Conservation (phyloP, 2,113 vertebrate species). For the Ptilorrhoa leucosticta region DNA sequence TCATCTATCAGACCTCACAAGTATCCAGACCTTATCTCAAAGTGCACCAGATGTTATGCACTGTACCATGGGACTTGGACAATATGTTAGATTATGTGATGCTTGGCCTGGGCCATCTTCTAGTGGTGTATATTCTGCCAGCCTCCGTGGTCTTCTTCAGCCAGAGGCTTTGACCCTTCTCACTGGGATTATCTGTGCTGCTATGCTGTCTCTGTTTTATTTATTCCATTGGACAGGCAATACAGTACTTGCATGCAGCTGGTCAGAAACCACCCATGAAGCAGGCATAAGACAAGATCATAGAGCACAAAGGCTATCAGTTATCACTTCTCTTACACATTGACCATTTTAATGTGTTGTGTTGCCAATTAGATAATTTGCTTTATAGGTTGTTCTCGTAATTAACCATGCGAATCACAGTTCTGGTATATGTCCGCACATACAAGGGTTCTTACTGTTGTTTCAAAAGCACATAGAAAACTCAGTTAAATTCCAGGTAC, state of each 20-base stretch:
- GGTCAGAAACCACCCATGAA: background rate
- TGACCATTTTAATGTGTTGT: background rate
- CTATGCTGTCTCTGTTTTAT: background rate
- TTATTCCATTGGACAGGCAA: background rate
- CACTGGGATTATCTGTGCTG: background rate
- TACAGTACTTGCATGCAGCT: background rate
- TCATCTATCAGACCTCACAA: background rate
- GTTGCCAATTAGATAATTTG: background rate
- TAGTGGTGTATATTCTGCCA: background rate
- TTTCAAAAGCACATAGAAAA: background rate
- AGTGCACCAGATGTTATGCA: background rate
- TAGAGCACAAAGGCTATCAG: background rate
- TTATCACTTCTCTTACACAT: background rate
- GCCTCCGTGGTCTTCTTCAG: background rate
- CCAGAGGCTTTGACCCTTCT: background rate
- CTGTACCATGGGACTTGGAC: background rate
- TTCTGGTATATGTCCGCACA: background rate
- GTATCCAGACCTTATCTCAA: background rate
- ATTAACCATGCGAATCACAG: background rate
- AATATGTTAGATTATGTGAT: background rate
- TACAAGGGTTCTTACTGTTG: background rate
- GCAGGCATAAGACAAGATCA: background rate
- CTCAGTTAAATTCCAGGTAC: background rate
- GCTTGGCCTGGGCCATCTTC: background rate
- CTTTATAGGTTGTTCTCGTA: background rate